These are phyloP conservation scores for Chiridota heheva DNA, from an alignment of 35 echinoderm and acorn worm genomes.

Conservation along the genomic window DNA sequence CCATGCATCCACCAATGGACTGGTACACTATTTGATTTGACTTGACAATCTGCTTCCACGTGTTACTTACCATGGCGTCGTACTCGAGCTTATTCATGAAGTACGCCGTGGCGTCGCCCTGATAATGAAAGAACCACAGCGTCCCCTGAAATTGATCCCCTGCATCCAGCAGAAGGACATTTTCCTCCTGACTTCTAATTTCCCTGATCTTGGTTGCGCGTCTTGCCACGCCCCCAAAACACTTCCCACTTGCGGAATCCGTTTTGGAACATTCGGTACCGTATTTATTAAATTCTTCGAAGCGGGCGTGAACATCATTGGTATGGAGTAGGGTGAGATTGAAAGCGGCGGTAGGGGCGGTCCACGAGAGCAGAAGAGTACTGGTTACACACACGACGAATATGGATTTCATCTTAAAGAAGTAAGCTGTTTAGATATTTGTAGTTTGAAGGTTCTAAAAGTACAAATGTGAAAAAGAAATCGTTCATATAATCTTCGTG, in stretches of 20 bases:
- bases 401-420: no score
- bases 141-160: conserved; percentile 40
- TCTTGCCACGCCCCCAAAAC: conserved; percentile 27
- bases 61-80: conserved; percentile 26
- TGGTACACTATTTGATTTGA: no score
- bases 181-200: background rate
- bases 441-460: no score
- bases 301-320: conserved; percentile 25
- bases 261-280: background rate
- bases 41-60: no score
- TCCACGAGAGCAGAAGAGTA: no score
- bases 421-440: no score
- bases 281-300: background rate
- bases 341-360: no score
- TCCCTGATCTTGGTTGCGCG: background rate
- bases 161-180: conserved; percentile 33
- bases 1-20: no score
- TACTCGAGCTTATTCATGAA: conserved; percentile 8
- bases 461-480: no score
- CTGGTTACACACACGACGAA: no score
- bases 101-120: conserved; percentile 35
- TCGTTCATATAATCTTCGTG: no score
- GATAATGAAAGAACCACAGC: conserved; percentile 61
- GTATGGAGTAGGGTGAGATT: conserved; percentile 27
- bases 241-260: background rate